phyloP scores from a whole-genome alignment of 2,113 vertebrate genomes.

The Andinoacara biseriatus region DNA sequence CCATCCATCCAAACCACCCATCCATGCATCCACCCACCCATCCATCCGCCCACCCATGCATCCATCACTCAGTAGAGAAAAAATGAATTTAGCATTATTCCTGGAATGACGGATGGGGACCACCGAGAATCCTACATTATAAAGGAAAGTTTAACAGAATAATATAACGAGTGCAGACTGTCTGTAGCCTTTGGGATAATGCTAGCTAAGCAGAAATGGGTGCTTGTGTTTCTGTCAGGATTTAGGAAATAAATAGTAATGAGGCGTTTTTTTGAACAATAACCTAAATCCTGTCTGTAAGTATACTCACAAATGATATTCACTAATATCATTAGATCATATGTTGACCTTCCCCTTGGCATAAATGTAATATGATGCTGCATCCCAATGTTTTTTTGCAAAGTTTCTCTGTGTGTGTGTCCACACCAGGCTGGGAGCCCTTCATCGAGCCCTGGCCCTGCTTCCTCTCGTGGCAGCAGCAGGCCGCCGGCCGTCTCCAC shows the following conservation, averaged over 20 bases:
- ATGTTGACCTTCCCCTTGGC: neutral
- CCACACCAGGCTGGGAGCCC: constrained; percentile 91
- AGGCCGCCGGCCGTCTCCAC: constrained; percentile 90
- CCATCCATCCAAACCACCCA: too few relatives aligned
- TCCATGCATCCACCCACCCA: too few relatives aligned
- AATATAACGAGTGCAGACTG: neutral
- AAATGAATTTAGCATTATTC: neutral
- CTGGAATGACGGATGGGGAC: neutral
- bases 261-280: too few relatives aligned
- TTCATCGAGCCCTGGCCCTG: constrained; percentile 96
- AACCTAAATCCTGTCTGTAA: neutral
- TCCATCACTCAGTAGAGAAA: neutral
- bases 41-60: too few relatives aligned
- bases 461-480: constrained; percentile 90
- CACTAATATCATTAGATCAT: neutral
- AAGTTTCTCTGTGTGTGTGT: neutral
- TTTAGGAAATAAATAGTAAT: neutral
- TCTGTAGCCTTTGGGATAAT: neutral
- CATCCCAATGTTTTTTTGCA: neutral
- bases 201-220: neutral
- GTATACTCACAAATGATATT: neutral
- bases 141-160: neutral
- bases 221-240: neutral
- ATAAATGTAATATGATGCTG: neutral
- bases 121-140: neutral